A percentile compares a stretch with the other conserved stretches of the same genome.
Evolutionary conservation across 2,797 vertebrate genomes (phyloP).

Genomic region (Columba guinea): DNA sequence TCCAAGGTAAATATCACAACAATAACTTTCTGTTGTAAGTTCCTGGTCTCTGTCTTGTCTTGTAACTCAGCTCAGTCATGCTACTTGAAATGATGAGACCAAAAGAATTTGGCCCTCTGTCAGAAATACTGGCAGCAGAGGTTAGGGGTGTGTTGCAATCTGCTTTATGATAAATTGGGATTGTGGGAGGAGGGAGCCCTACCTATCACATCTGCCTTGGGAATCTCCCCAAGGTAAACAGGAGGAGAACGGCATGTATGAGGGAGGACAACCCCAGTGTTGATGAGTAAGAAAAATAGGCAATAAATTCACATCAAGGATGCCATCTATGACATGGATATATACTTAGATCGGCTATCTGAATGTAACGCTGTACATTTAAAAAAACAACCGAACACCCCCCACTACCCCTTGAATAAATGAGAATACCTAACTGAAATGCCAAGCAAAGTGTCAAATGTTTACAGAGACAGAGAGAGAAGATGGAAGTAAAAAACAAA

Average conservation of each 20-base stretch:
- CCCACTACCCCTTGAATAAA: not conserved
- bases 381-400: not conserved
- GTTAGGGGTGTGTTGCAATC: not conserved
- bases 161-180: not conserved
- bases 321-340: not conserved
- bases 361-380: not conserved
- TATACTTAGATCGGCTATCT: not conserved
- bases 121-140: not conserved
- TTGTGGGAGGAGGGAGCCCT: not conserved
- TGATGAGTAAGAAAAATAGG: not conserved
- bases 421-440: not conserved
- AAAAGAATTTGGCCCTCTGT: not conserved
- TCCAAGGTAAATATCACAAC: not conserved
- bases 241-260: not conserved
- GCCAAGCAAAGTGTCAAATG: not conserved
- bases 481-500: not conserved
- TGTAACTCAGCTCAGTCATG: not conserved
- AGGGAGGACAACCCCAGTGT: not conserved
- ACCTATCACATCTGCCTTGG: not conserved
- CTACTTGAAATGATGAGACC: not conserved
- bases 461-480: not conserved
- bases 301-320: slow-evolving; percentile 19
- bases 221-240: not conserved
- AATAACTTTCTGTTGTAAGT: not conserved
- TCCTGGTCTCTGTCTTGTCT: not conserved